phyloP scores from a whole-genome alignment of 1,140 invertebrate genomes.

The Trissolcus basalis region DNA sequence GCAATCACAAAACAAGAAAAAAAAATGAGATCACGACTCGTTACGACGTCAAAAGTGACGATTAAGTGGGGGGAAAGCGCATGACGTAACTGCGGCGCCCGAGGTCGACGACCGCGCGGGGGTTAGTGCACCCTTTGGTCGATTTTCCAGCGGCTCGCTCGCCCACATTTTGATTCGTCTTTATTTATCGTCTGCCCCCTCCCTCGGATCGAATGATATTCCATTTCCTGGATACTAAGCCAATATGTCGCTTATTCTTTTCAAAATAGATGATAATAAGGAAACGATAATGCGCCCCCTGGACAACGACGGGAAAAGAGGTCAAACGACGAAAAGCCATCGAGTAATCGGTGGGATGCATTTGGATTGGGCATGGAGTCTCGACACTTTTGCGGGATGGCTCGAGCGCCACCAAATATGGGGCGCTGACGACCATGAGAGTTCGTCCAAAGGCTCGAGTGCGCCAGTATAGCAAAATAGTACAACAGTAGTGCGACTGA shows the following conservation, averaged over 20 bases:
- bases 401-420: conserved; percentile 55
- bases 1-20: conserved; percentile 69
- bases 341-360: conserved; percentile 6
- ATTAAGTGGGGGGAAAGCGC: conserved; percentile 46
- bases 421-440: conserved; percentile 58
- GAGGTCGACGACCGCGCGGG: conserved; percentile 69
- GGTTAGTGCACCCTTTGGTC: conserved; percentile 72
- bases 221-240: no score
- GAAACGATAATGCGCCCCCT: no score
- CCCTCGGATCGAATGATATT: no score
- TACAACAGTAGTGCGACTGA: conserved; percentile 74
- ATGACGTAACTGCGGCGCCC: conserved; percentile 72
- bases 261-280: no score
- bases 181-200: neutral
- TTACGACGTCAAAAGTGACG: conserved; percentile 77
- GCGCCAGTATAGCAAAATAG: conserved; percentile 65
- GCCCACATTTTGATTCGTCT: conserved; percentile 28
- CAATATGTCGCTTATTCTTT: no score
- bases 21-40: conserved; percentile 77
- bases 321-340: no score
- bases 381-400: conserved; percentile 24
- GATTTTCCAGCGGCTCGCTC: conserved; percentile 50
- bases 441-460: conserved; percentile 55
- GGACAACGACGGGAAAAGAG: no score
- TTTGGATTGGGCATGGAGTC: conserved; percentile 9